Conservation (phyloP, 1,140 invertebrate genomes). For the Bombus pascuorum region DNA sequence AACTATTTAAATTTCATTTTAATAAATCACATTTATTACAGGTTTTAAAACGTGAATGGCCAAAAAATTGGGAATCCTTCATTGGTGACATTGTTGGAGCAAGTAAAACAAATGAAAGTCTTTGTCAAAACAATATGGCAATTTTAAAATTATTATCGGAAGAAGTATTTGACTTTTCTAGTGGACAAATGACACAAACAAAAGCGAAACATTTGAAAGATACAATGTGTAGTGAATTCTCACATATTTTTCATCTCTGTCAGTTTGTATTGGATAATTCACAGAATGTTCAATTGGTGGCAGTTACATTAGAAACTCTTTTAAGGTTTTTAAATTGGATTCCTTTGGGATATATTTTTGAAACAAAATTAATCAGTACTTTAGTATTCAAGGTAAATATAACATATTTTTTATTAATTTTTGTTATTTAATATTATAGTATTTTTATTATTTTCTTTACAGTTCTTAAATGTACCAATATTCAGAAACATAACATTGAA, state of each 20-base stretch:
- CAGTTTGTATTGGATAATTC: conserved; percentile 99
- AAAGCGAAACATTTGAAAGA: conserved; percentile 99
- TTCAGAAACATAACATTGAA: conserved; percentile 99
- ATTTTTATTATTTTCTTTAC: conserved; percentile 69
- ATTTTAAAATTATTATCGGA: conserved; percentile 99
- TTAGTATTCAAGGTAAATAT: conserved; percentile 94
- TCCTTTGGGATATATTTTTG: conserved; percentile 99
- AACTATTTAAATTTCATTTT: background rate
- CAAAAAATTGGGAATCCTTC: conserved; percentile 99
- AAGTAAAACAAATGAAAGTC: conserved; percentile 98
- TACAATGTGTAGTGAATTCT: conserved; percentile 99
- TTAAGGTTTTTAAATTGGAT: conserved; percentile 99
- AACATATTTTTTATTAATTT: background rate
- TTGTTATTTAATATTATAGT: background rate
- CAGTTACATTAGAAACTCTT: conserved; percentile 97
- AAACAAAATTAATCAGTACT: conserved; percentile 97
- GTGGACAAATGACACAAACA: conserved; percentile 98
- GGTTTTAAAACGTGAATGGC: conserved; percentile 99
- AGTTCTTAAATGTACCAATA: conserved; percentile 98
- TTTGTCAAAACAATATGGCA: conserved; percentile 99
- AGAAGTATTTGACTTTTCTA: conserved; percentile 99
- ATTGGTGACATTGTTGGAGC: conserved; percentile 99
- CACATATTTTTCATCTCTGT: conserved; percentile 98
- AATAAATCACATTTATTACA: conserved; percentile 76
- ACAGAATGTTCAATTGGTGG: conserved; percentile 96